phyloP scores from a whole-genome alignment of 1,140 invertebrate genomes.

The Drosophila busckii region DNA sequence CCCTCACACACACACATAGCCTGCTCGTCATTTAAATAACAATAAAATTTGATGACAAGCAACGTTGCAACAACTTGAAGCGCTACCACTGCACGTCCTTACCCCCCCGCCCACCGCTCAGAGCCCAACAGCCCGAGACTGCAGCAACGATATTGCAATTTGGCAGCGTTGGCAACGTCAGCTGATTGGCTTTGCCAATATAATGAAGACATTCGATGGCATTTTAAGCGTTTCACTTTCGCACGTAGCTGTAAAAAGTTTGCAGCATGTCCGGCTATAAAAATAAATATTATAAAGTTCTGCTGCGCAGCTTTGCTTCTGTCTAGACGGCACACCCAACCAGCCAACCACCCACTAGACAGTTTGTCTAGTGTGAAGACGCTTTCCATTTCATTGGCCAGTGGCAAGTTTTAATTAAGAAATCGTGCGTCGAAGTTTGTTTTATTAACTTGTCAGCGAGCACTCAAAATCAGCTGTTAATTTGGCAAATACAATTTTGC shows the following conservation, averaged over 20 bases:
- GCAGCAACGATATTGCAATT: conserved; percentile 48
- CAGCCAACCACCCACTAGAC: conserved; percentile 3
- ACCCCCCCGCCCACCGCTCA: background rate
- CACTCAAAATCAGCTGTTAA: background rate
- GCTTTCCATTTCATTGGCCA: conserved; percentile 68
- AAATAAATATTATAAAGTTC: conserved; percentile 68
- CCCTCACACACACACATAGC: background rate
- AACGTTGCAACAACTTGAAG: conserved; percentile 37
- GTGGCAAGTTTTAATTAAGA: conserved; percentile 70
- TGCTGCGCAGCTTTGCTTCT: conserved; percentile 19
- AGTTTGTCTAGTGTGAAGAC: conserved; percentile 17
- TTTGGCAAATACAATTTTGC: background rate
- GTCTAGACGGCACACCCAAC: conserved; percentile 50
- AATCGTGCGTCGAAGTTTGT: conserved; percentile 58
- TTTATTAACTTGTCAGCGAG: conserved; percentile 17
- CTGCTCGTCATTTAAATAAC: conserved; percentile 73
- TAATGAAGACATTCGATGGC: conserved; percentile 76
- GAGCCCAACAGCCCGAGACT: background rate
- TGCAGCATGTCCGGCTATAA: conserved; percentile 70
- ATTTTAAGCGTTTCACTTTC: conserved; percentile 77
- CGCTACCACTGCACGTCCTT: background rate
- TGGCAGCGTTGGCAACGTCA: conserved; percentile 16
- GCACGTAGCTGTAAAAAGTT: conserved; percentile 71
- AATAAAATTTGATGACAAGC: conserved; percentile 77
- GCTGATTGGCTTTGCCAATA: conserved; percentile 65